Evolutionary conservation across 2,888 invertebrate genomes (phyloP).

Genomic region (Limnephilus marmoratus): DNA sequence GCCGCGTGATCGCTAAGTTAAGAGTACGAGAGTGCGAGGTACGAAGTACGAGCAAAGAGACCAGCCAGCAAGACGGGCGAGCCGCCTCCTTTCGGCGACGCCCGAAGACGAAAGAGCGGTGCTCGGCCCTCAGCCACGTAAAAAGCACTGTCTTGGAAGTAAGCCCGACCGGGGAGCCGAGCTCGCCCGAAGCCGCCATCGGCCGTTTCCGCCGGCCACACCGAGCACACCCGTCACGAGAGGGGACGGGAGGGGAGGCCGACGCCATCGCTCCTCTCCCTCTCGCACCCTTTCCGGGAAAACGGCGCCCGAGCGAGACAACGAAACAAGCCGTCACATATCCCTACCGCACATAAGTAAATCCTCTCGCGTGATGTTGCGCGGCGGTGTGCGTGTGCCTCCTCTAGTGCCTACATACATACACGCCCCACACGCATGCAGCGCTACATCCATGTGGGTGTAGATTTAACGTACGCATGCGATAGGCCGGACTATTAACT

Average conservation of each 20-base stretch:
- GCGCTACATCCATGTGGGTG: constrained; percentile 49
- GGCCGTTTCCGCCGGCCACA: constrained; percentile 54
- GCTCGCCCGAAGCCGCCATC: constrained; percentile 54
- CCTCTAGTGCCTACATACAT: constrained; percentile 6
- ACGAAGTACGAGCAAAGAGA: neutral
- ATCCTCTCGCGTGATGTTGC: constrained; percentile 39
- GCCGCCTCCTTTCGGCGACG: constrained; percentile 58
- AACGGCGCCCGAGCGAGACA: constrained; percentile 41
- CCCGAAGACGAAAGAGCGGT: constrained; percentile 63
- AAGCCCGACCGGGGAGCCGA: constrained; percentile 58
- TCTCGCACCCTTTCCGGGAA: constrained; percentile 31
- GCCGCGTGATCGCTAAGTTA: no score
- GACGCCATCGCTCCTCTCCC: constrained; percentile 37
- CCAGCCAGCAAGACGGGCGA: constrained; percentile 8
- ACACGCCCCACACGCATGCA: constrained; percentile 52
- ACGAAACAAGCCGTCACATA: constrained; percentile 50
- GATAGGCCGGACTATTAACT: constrained; percentile 57
- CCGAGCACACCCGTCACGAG: constrained; percentile 36
- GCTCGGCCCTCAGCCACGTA: constrained; percentile 60
- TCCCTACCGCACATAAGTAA: constrained; percentile 46
- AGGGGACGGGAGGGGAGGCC: constrained; percentile 27
- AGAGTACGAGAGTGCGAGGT: neutral
- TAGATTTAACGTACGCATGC: constrained; percentile 54
- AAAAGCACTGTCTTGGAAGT: constrained; percentile 62
- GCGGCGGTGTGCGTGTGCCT: constrained; percentile 29